phyloP scores from a whole-genome alignment of 2,888 invertebrate species.

The Idaea dimidiata region DNA sequence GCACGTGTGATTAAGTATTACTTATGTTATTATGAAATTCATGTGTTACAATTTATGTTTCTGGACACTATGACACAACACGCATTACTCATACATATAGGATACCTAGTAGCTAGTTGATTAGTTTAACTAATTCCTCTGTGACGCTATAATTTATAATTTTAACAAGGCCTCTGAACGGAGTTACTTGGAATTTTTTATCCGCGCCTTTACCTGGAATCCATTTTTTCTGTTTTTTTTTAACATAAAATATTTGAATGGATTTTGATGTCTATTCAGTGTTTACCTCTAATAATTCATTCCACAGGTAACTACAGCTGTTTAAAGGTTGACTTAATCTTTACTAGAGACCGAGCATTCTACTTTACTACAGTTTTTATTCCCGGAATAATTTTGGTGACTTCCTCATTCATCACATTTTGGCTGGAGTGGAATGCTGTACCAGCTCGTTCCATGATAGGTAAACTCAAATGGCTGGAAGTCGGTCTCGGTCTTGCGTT shows the following conservation, averaged over 20 bases:
- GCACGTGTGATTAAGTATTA: constrained; percentile 53
- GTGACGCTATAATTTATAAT: constrained; percentile 50
- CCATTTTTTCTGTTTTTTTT: constrained; percentile 37
- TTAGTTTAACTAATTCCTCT: constrained; percentile 51
- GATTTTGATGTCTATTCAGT: constrained; percentile 40
- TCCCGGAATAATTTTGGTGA: constrained; percentile 93
- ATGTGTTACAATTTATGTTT: constrained; percentile 49
- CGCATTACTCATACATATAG: constrained; percentile 79
- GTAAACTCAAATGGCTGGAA: constrained; percentile 77
- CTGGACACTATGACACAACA: constrained; percentile 67
- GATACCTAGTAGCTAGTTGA: constrained; percentile 55
- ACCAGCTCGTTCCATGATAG: constrained; percentile 94
- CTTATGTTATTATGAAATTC: constrained; percentile 45
- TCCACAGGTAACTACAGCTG: constrained; percentile 93
- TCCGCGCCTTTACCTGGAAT: constrained; percentile 43
- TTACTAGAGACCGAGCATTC: constrained; percentile 93
- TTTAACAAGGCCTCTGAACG: constrained; percentile 79
- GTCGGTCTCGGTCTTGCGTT: constrained; percentile 65
- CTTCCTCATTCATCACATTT: constrained; percentile 92
- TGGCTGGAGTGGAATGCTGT: constrained; percentile 96
- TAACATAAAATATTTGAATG: constrained; percentile 26
- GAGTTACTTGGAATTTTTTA: constrained; percentile 78
- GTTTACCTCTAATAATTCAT: constrained; percentile 63
- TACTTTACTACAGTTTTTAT: constrained; percentile 96
- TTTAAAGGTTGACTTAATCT: constrained; percentile 91